Evolutionary conservation across 2,888 invertebrate species (phyloP).

Genomic region (Cacoxenus indagator): DNA sequence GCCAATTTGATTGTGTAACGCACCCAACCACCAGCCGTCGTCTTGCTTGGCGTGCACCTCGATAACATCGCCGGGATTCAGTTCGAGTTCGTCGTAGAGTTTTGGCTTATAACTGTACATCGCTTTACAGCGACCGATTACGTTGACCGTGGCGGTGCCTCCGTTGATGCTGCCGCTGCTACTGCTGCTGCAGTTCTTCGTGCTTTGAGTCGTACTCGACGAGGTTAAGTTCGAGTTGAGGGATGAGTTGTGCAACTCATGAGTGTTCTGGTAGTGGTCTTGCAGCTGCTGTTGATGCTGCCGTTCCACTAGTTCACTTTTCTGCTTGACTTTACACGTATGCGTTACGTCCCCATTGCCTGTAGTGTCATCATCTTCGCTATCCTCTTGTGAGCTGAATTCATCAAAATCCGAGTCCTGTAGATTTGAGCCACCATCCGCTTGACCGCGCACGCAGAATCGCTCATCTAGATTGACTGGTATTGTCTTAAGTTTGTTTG

Average conservation of each 20-base stretch:
- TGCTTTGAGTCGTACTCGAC: background rate
- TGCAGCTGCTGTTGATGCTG: conserved; percentile 20
- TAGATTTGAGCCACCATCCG: conserved; percentile 87
- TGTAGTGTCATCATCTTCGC: conserved; percentile 56
- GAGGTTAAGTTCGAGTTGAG: conserved; percentile 30
- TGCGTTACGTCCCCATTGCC: background rate
- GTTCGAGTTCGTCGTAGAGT: conserved; percentile 86
- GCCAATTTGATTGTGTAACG: conserved; percentile 83
- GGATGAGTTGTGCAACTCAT: conserved; percentile 45
- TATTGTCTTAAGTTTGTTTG: conserved; percentile 45
- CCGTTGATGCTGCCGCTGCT: conserved; percentile 28
- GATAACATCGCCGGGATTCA: conserved; percentile 85
- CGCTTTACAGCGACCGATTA: conserved; percentile 83
- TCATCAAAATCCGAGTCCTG: conserved; percentile 91
- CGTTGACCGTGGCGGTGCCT: conserved; percentile 39
- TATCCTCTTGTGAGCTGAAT: conserved; percentile 83
- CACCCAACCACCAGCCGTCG: conserved; percentile 96
- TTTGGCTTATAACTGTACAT: conserved; percentile 90
- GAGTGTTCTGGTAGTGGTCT: conserved; percentile 53
- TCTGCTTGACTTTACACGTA: background rate
- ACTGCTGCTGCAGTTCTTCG: conserved; percentile 28
- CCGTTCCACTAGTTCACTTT: background rate
- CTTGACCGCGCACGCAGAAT: conserved; percentile 68
- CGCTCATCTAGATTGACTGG: conserved; percentile 51
- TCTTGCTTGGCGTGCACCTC: conserved; percentile 91